Base-by-base conservation (phyloP, 2,113 vertebrate genomes). In the Etheostoma cragini region DNA sequence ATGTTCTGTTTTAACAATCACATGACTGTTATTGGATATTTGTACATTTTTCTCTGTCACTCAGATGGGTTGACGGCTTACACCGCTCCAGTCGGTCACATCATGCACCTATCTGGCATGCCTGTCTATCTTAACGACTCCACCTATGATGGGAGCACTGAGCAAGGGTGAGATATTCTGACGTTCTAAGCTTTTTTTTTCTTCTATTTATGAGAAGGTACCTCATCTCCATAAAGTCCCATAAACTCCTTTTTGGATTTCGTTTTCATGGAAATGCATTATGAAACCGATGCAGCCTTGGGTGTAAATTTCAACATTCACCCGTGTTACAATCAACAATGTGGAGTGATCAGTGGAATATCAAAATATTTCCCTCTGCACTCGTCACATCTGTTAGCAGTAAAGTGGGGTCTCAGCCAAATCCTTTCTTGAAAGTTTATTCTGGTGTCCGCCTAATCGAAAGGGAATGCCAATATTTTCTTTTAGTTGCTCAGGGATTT, bases 1-100 rank as follows among this genome's bases (percentile, higher is more conserved):
- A 49, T 72, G 4, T 53, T 74, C 66, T 54, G 17, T 62, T 66
- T 74, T 22, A 63, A 19, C 24, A 57, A 50, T 26, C 7, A 56
- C 7, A 22, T 15, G 14, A 70, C 22, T 70, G 33, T 60, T 42
- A 16, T 42, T 66, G 22, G 38, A 35, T 81, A 8, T 45, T 42
- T 72, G 64, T 38, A 4, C 30, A 4, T 49, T 0, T 22, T 15
- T 64, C 16, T 72, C 22, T 76, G 50, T 87, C 47, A 21, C 65
- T 58, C 89, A 98, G 97, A 96, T 1, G 97, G 97, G 0, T 94
- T 98, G 77, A 88, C 96, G 87, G 96, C 96, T 7, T 99, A 99
- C 90, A 95, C 96, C 0, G 96, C 96, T 21, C 97, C 98, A 0
- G 81, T 94, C 70, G 97, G 98, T n/a, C 96, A 98, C 60, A 83